Conservation (phyloP, 2,888 invertebrate species). For the Neocrepidodera transversa region DNA sequence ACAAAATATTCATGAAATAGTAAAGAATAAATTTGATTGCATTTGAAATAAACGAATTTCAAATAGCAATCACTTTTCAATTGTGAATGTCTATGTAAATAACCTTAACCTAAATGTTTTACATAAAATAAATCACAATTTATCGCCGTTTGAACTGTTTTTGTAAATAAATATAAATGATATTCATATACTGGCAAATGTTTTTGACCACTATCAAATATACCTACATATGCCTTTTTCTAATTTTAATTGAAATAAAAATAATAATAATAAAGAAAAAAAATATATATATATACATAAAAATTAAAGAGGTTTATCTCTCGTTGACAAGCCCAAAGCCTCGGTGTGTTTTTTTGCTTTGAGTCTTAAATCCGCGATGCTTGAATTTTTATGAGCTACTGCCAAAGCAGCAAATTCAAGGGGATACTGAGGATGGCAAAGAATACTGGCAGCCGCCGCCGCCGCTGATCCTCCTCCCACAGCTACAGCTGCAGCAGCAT, state of each 20-base stretch:
- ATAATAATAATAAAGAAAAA: neutral
- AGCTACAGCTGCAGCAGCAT: conserved; percentile 67
- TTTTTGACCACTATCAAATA: no score
- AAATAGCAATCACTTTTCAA: neutral
- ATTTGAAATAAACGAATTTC: neutral
- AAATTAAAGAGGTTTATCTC: conserved; percentile 43
- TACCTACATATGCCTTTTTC: no score
- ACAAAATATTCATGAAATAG: neutral
- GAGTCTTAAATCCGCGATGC: conserved; percentile 91
- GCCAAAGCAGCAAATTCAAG: conserved; percentile 82
- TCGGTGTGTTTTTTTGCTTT: conserved; percentile 94
- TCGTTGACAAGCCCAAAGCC: conserved; percentile 71
- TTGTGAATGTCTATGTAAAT: neutral
- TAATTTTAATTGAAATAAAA: no score
- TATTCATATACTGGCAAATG: neutral
- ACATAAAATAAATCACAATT: neutral
- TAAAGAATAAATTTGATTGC: neutral
- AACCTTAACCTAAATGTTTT: neutral
- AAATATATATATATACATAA: no score
- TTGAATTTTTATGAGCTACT: conserved; percentile 87
- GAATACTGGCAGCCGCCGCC: conserved; percentile 61
- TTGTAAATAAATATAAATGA: neutral
- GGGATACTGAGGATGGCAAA: conserved; percentile 73
- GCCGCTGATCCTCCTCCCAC: conserved; percentile 62
- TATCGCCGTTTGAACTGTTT: neutral